Evolutionary conservation across 1,140 invertebrate species (phyloP).

Genomic region (Drosophila miranda): DNA sequence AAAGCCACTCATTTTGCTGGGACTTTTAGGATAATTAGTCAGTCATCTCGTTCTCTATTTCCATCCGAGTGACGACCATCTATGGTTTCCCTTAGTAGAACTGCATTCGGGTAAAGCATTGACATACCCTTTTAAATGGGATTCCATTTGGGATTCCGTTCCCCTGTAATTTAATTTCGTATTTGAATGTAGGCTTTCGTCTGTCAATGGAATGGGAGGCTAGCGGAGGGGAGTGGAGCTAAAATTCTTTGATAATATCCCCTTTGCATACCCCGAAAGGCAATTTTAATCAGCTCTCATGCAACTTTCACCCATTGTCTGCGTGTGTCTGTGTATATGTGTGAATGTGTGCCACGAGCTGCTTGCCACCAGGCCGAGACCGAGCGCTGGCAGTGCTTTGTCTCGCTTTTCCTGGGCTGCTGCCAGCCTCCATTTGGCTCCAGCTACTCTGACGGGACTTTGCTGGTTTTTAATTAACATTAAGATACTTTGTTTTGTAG

Average conservation of each 20-base stretch:
- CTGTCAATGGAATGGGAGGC: slow-evolving; percentile 18
- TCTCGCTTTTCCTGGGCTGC: slow-evolving; percentile 4
- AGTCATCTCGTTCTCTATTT: too few relatives aligned
- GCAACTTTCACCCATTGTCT: slow-evolving; percentile 50
- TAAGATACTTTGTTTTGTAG: slow-evolving; percentile 64
- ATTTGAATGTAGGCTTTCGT: slow-evolving; percentile 32
- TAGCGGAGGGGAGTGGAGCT: neutral
- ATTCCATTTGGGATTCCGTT: slow-evolving; percentile 35
- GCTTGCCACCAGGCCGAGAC: slow-evolving; percentile 11
- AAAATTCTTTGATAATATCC: slow-evolving; percentile 7
- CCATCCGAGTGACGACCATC: too few relatives aligned
- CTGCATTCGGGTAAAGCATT: neutral
- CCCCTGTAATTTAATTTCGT: slow-evolving; percentile 46
- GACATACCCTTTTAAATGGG: slow-evolving; percentile 37
- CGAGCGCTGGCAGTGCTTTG: slow-evolving; percentile 13
- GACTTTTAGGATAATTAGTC: too few relatives aligned
- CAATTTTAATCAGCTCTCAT: slow-evolving; percentile 55
- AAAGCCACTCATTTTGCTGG: too few relatives aligned
- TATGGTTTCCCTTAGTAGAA: too few relatives aligned
- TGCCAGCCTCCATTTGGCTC: slow-evolving; percentile 10
- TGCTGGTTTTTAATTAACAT: slow-evolving; percentile 79
- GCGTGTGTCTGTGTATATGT: slow-evolving; percentile 43
- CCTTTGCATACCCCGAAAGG: neutral
- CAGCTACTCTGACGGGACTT: slow-evolving; percentile 36
- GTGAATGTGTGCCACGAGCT: slow-evolving; percentile 40